A percentile compares a stretch with the other conserved stretches of the same genome.
These are phyloP conservation scores for Linnaemya tessellans DNA, from an alignment of 2,888 invertebrate species.

Conservation along the genomic window DNA sequence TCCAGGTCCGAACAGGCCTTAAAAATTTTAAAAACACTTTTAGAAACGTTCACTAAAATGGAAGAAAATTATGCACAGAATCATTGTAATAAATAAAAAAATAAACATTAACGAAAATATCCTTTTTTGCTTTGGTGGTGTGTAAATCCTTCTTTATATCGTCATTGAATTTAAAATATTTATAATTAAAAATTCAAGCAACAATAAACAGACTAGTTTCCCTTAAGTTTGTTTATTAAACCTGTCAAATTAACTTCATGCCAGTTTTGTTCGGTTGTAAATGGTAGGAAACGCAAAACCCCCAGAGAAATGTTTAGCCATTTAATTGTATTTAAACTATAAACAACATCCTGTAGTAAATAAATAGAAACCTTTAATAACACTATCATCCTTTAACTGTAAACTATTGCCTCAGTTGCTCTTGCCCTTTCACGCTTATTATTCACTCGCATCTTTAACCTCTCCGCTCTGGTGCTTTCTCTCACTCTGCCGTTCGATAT, in stretches of 20 bases:
- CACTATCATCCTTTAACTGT: neutral
- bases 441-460: neutral
- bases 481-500: no score
- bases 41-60: no score
- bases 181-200: no score
- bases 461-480: neutral
- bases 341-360: slow-evolving; percentile 60
- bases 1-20: no score
- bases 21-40: no score
- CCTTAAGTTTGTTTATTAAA: neutral
- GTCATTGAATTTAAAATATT: no score
- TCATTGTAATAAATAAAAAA: no score
- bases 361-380: neutral
- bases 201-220: neutral
- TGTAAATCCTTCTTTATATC: no score
- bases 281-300: slow-evolving; percentile 29
- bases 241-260: slow-evolving; percentile 31
- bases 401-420: neutral
- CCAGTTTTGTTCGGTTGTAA: neutral
- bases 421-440: neutral
- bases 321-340: slow-evolving; percentile 67
- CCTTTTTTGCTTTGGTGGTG: no score
- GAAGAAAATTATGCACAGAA: no score
- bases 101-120: no score
- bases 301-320: slow-evolving; percentile 64